These are phyloP conservation scores for Pygoscelis adeliae DNA, from an alignment of 2,113 vertebrate genomes.

Conservation along the genomic window DNA sequence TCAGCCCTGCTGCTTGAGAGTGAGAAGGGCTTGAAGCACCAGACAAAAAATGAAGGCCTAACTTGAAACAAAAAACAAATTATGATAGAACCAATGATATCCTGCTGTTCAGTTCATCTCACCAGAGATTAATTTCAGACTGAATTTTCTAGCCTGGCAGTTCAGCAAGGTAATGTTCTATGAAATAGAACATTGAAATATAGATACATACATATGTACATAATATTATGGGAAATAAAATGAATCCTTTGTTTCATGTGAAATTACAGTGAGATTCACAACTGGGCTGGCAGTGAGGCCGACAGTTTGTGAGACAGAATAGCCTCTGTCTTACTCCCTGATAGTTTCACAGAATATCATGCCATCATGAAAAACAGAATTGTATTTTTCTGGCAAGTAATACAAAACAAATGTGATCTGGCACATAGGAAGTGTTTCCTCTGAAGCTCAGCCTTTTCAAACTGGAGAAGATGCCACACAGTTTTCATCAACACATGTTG, in stretches of 20 bases:
- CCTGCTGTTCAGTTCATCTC: not conserved
- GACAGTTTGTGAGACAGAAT: not conserved
- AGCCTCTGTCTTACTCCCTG: not conserved
- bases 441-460: not conserved
- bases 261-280: not conserved
- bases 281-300: not conserved
- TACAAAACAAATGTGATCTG: not conserved
- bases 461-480: not conserved
- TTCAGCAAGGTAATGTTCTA: not conserved
- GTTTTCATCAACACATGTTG: not conserved
- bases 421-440: not conserved
- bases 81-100: not conserved
- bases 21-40: not conserved
- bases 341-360: not conserved
- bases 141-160: not conserved
- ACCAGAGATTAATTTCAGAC: not conserved
- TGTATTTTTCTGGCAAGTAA: not conserved
- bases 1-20: not conserved
- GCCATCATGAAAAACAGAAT: not conserved
- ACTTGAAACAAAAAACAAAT: not conserved
- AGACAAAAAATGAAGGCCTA: not conserved
- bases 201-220: not conserved
- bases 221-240: not conserved
- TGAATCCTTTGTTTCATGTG: not conserved
- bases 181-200: not conserved